Conservation (phyloP, 2,888 invertebrate species). For the Leucoma salicis region DNA sequence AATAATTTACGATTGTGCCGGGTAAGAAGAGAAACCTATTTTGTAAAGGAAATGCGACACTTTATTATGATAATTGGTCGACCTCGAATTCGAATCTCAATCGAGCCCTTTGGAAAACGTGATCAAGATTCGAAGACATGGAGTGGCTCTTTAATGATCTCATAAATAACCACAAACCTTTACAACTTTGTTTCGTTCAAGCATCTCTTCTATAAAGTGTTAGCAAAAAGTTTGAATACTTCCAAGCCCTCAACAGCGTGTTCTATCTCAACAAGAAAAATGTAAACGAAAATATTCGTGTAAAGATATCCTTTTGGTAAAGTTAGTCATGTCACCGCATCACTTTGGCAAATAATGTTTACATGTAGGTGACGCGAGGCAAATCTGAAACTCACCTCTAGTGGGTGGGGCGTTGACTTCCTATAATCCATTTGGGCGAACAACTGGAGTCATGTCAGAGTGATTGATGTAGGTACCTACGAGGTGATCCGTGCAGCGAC, state of each 20-base stretch:
- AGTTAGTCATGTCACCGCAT: constrained; percentile 64
- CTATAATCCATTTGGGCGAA: constrained; percentile 80
- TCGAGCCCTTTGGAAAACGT: constrained; percentile 44
- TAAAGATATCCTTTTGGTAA: constrained; percentile 53
- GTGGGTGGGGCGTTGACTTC: constrained; percentile 61
- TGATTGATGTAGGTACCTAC: constrained; percentile 74
- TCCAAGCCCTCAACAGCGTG: constrained; percentile 17
- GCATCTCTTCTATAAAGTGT: constrained; percentile 22
- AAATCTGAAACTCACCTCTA: constrained; percentile 69
- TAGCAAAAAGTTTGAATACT: constrained; percentile 23
- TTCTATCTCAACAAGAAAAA: constrained; percentile 18
- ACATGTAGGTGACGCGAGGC: constrained; percentile 65
- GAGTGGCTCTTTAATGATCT: constrained; percentile 48
- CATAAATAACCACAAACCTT: constrained; percentile 44
- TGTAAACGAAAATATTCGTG: constrained; percentile 39
- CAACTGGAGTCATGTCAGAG: constrained; percentile 76
- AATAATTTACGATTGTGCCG: constrained; percentile 44
- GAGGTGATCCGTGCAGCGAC: constrained; percentile 62
- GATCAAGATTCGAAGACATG: constrained; percentile 47
- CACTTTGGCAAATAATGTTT: constrained; percentile 74
- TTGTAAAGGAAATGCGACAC: constrained; percentile 48
- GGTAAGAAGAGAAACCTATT: constrained; percentile 40
- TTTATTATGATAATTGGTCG: constrained; percentile 53
- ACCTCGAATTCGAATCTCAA: constrained; percentile 43
- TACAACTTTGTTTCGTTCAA: constrained; percentile 27